Evolutionary conservation across 2,888 invertebrate genomes (phyloP).

Genomic region (Horisme vitalbata): DNA sequence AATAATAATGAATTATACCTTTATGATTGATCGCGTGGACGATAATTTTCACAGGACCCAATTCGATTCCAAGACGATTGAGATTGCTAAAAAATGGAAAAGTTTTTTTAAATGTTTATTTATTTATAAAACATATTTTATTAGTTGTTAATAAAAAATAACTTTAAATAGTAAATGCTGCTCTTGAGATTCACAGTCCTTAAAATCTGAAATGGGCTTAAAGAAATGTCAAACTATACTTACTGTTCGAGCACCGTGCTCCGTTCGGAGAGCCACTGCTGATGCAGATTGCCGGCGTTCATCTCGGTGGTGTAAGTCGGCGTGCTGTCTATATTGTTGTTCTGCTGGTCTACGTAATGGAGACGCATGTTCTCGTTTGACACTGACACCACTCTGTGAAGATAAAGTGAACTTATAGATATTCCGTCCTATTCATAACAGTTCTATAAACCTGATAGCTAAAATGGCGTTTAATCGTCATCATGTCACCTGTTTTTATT

Average conservation of each 20-base stretch:
- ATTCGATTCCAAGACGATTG: constrained; percentile 89
- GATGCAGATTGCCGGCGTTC: constrained; percentile 68
- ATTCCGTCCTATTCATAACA: too few relatives aligned
- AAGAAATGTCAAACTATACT: too few relatives aligned
- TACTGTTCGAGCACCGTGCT: constrained; percentile 82
- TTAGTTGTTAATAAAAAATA: too few relatives aligned
- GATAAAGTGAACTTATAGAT: too few relatives aligned
- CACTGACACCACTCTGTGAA: constrained; percentile 83
- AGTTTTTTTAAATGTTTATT: too few relatives aligned
- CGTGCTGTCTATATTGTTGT: constrained; percentile 50
- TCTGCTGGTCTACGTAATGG: constrained; percentile 64
- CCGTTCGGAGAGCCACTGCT: constrained; percentile 77
- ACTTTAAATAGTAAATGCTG: too few relatives aligned
- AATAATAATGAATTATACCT: constrained; percentile 71
- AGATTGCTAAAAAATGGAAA: constrained; percentile 80
- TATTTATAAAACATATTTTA: too few relatives aligned
- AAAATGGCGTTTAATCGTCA: too few relatives aligned
- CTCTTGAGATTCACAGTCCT: too few relatives aligned
- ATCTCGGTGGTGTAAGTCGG: constrained; percentile 66
- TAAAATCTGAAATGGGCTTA: too few relatives aligned
- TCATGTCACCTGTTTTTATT: too few relatives aligned
- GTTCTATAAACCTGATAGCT: too few relatives aligned
- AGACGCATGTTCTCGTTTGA: constrained; percentile 79
- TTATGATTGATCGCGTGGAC: constrained; percentile 88
- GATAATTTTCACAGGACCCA: constrained; percentile 85